Percentiles rank a stretch among this genome's conserved stretches.
phyloP scores from a whole-genome alignment of 2,113 vertebrate species.

The Caranx melampygus region DNA sequence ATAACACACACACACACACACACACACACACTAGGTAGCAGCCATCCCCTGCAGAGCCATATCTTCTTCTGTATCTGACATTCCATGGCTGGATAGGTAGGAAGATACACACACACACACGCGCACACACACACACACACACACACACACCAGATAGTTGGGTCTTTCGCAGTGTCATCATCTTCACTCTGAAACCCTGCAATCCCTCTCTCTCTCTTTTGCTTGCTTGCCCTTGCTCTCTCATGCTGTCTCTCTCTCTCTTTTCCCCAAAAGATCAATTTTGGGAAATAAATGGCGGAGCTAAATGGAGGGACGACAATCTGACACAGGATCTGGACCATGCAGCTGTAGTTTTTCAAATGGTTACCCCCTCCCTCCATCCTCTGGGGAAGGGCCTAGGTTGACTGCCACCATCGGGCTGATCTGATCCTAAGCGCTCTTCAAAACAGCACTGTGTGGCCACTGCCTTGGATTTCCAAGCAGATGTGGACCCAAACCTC shows the following conservation, averaged over 20 bases:
- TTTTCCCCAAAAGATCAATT: slow-evolving; percentile 53
- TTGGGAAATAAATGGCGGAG: slow-evolving; percentile 57
- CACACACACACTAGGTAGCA: slow-evolving; percentile 25
- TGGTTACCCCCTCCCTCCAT: slow-evolving; percentile 15
- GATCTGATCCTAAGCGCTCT: slow-evolving; percentile 58
- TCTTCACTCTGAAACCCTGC: slow-evolving; percentile 51
- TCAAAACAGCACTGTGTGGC: slow-evolving; percentile 53
- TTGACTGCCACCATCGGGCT: slow-evolving; percentile 51
- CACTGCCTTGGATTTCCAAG: slow-evolving; percentile 43
- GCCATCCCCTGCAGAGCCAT: slow-evolving; percentile 55
- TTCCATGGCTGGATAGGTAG: slow-evolving; percentile 58
- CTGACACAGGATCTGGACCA: slow-evolving; percentile 46
- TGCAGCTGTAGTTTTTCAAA: slow-evolving; percentile 37
- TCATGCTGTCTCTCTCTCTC: background rate
- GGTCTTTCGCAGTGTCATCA: slow-evolving; percentile 63
- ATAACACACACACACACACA: background rate
- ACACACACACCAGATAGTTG: background rate
- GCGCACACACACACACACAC: slow-evolving; percentile 21
- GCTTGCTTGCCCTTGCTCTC: slow-evolving; percentile 17
- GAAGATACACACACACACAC: background rate
- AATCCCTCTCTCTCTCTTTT: slow-evolving; percentile 31
- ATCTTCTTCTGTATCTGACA: slow-evolving; percentile 65
- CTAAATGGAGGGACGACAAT: slow-evolving; percentile 58
- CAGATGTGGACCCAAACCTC: slow-evolving; percentile 29
- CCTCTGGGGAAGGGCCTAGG: slow-evolving; percentile 49